phyloP scores from a whole-genome alignment of 2,888 invertebrate species.

The Heliconius hortense region DNA sequence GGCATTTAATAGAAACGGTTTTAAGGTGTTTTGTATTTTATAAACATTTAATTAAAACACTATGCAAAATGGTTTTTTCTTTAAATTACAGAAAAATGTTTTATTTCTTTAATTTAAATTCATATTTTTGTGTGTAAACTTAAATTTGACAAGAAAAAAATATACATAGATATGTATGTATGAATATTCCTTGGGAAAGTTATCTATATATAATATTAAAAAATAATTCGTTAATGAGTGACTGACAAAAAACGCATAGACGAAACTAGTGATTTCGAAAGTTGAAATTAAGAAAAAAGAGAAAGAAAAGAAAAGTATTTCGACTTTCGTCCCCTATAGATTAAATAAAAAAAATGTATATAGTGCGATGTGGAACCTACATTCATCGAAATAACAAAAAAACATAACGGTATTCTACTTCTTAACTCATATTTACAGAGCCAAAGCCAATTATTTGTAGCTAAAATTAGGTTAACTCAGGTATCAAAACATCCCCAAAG shows the following conservation, averaged over 20 bases:
- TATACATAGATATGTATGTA: no score
- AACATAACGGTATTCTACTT: not conserved
- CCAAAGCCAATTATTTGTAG: not conserved
- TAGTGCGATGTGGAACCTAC: not conserved
- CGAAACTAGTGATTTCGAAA: no score
- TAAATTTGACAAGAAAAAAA: no score
- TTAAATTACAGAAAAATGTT: no score
- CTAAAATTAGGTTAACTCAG: not conserved
- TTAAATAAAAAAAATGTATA: not conserved
- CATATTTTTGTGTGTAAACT: not conserved
- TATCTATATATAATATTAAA: no score
- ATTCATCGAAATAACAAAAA: not conserved
- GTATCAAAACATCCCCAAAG: not conserved
- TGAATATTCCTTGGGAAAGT: no score
- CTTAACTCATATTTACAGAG: not conserved
- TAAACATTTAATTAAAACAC: not conserved
- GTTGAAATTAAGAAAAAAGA: no score
- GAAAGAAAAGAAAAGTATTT: no score
- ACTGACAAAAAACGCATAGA: no score
- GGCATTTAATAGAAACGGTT: not conserved
- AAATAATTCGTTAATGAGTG: no score
- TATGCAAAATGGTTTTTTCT: not conserved
- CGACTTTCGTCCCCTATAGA: no score
- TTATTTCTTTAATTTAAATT: not conserved
- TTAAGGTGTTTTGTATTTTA: not conserved